Conservation (phyloP, 2,113 vertebrate species). For the Indicator maculatus region DNA sequence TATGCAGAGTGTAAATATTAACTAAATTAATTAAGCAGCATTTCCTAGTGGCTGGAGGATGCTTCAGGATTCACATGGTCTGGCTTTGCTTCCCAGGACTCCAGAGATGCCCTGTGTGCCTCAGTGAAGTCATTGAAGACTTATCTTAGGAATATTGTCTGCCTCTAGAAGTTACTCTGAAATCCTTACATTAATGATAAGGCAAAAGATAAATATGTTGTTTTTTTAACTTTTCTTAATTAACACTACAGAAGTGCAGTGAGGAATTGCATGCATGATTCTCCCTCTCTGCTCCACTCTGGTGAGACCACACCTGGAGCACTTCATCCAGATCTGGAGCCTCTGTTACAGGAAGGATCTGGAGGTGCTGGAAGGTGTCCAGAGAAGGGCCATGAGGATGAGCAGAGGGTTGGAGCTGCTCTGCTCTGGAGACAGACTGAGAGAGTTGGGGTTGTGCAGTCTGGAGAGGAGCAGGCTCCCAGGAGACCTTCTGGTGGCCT, state of each 20-base stretch:
- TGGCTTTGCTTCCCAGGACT: not conserved
- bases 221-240: not conserved
- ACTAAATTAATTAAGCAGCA: not conserved
- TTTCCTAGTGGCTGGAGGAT: not conserved
- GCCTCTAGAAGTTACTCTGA: not conserved
- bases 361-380: no score
- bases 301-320: no score
- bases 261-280: not conserved
- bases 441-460: no score
- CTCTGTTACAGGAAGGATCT: no score
- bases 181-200: not conserved
- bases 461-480: no score
- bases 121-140: not conserved
- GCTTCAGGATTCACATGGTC: not conserved
- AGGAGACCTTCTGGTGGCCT: no score
- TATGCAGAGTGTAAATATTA: slow-evolving; percentile 24
- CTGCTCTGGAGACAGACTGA: no score
- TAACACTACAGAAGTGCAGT: not conserved
- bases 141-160: not conserved
- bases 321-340: no score
- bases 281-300: no score
- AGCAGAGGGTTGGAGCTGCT: no score
- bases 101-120: not conserved
- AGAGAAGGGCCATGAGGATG: no score
- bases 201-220: not conserved